phyloP scores from a whole-genome alignment of 92 coral and sea anemone species.

The Zoanthus gigantus region DNA sequence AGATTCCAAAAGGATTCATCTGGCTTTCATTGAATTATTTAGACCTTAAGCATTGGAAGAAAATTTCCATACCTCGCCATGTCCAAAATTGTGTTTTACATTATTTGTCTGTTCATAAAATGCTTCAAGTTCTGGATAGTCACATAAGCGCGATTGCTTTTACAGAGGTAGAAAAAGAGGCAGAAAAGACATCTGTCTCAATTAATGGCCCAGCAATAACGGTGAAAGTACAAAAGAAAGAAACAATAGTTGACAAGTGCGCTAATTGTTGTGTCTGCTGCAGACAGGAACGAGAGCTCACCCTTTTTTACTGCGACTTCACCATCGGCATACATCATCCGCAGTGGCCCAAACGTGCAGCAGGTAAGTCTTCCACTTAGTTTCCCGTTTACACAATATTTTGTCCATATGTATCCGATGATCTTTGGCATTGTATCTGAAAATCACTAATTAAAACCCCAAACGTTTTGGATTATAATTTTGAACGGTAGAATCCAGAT shows the following conservation, averaged over 20 bases:
- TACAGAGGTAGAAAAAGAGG: not conserved
- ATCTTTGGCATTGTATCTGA: no score
- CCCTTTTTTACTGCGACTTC: slow-evolving; percentile 46
- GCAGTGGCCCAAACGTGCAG: slow-evolving; percentile 44
- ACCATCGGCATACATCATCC: slow-evolving; percentile 48
- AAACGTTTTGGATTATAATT: no score
- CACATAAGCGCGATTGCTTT: not conserved
- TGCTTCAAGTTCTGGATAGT: not conserved
- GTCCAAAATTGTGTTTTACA: not conserved
- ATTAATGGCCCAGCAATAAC: slow-evolving; percentile 50
- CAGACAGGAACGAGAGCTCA: slow-evolving; percentile 9
- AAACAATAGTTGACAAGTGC: not conserved
- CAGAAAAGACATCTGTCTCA: not conserved
- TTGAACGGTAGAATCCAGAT: no score
- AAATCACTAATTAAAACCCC: no score
- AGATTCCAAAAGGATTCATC: slow-evolving; percentile 30
- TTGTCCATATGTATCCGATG: no score
- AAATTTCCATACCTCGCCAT: not conserved
- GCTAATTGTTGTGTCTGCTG: not conserved
- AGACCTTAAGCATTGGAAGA: slow-evolving; percentile 40
- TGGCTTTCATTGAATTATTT: slow-evolving; percentile 47
- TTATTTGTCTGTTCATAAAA: slow-evolving; percentile 3
- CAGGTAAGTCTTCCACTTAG: slow-evolving; percentile 28
- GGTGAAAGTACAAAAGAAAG: slow-evolving; percentile 3
- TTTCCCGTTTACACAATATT: no score